These are phyloP conservation scores for Jacana jacana DNA, from an alignment of 2,113 vertebrate genomes.

Conservation along the genomic window DNA sequence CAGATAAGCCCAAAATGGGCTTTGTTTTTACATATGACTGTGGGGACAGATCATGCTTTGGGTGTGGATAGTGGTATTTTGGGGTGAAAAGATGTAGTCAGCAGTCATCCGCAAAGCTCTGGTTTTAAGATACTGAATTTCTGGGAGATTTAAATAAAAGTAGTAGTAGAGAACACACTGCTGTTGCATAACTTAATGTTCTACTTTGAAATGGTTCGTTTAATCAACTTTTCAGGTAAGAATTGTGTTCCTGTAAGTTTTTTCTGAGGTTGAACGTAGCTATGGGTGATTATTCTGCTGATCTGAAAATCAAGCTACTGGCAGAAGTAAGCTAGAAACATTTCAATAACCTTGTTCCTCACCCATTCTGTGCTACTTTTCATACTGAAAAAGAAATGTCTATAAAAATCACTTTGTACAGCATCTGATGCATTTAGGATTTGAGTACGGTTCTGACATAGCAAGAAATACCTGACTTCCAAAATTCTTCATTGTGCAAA, in stretches of 20 bases:
- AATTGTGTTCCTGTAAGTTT: neutral
- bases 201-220: neutral
- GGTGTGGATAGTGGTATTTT: neutral
- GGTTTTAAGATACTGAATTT: neutral
- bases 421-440: neutral
- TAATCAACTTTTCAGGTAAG: neutral
- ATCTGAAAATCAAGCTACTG: neutral
- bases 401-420: neutral
- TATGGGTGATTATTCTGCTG: neutral
- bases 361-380: neutral
- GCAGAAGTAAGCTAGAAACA: neutral
- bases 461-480: neutral
- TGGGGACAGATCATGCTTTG: neutral
- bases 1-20: accelerated
- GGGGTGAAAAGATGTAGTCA: neutral
- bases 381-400: neutral
- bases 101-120: neutral
- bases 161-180: neutral
- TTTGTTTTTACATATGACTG: neutral
- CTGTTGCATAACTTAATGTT: neutral
- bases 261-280: neutral
- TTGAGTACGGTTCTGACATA: neutral
- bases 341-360: neutral
- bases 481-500: neutral
- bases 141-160: neutral